Conservation (phyloP, 1,140 invertebrate genomes). For the Pentalonia nigronervosa region DNA sequence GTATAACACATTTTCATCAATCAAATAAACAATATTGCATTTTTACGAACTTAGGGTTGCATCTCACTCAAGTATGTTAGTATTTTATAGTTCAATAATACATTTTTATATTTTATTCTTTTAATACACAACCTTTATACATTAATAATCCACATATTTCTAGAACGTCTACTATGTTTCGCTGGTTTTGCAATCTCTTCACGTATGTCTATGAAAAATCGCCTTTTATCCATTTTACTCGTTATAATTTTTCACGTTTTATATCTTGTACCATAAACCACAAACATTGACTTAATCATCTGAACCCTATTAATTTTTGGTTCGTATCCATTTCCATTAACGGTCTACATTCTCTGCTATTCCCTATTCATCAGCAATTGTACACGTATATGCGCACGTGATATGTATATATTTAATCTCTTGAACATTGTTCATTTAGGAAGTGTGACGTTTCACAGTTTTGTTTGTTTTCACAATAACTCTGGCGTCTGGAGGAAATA, state of each 20-base stretch:
- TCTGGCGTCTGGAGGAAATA: not conserved
- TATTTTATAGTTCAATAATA: not conserved
- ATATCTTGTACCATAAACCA: slow-evolving; percentile 38
- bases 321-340: not conserved
- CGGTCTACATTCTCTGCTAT: not conserved
- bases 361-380: not conserved
- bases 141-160: slow-evolving; percentile 20
- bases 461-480: not conserved
- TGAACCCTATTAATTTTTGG: slow-evolving; percentile 19
- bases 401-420: not conserved
- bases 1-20: not conserved
- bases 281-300: slow-evolving; percentile 39
- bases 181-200: slow-evolving; percentile 24
- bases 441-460: not conserved
- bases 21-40: not conserved
- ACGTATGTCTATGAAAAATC: slow-evolving; percentile 54
- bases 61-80: not conserved
- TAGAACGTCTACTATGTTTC: not conserved
- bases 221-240: slow-evolving; percentile 30
- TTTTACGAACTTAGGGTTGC: not conserved
- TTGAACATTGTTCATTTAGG: not conserved
- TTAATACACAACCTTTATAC: not conserved
- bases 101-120: not conserved
- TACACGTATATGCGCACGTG: not conserved
- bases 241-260: slow-evolving; percentile 50